Base-by-base conservation (phyloP, 2,797 vertebrate species). In the Cossypha caffra region DNA sequence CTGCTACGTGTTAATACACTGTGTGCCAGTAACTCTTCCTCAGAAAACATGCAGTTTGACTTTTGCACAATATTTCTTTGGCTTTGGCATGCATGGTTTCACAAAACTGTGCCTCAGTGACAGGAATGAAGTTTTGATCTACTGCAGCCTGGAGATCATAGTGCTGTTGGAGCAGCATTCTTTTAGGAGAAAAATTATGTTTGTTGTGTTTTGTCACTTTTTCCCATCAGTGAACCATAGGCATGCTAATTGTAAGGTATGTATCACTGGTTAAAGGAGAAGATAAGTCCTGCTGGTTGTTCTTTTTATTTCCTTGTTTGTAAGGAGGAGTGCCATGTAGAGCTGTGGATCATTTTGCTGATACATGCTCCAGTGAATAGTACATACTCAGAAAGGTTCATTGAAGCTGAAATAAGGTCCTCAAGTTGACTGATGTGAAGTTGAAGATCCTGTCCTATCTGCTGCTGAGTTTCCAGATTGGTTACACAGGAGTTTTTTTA, bases 361-460 rank as follows among this genome's bases (percentile, higher is more conserved):
- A 26, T 77, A 17, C 7, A 4, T 9, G 9, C 12, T 47, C 37
- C 48, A 52, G 48, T 43, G 57, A 3, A 10, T 5, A 21, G 21
- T 15, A 10, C 0, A 0, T 48, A 16, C 33, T 75, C 0, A 0
- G 51, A 48, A 68, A 73, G 14, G 33, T 45, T 29, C 54, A 28
- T 54, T 37, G 48, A 47, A 67, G 18, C n/a, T 73, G 43, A 69
- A 95, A 77, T 33, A 63, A 83, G 35, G 23, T 86, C 47, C 61
- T 77, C 61, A 72, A 54, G 16, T 17, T 72, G 55, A 45, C n/a
- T 59, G 28, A 66, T 55, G 24, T 8, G 31, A 90, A 9, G 59
- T 42, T 24, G 58, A 69, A 69, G 51, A 51, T 51, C 37, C 35
- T 81, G 28, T 40, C 31, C 45, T 73, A 1, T 64, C 55, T 79